Evolutionary conservation across 2,888 invertebrate species (phyloP).

Genomic region (Heliothis peltigera): DNA sequence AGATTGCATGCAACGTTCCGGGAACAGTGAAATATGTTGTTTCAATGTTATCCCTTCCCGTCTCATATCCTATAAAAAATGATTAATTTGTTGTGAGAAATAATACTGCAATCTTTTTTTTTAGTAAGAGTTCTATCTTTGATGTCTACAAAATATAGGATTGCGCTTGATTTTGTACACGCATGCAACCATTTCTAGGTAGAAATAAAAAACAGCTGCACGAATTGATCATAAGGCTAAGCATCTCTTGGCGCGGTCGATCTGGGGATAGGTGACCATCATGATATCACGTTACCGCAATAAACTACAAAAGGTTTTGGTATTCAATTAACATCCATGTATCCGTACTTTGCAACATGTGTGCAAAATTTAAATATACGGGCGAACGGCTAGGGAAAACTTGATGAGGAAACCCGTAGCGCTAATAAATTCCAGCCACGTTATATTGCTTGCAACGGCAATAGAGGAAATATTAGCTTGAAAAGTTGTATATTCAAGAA

Average conservation of each 20-base stretch:
- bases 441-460: constrained; percentile 26
- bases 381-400: constrained; percentile 42
- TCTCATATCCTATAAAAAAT: too few species aligned
- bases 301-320: constrained; percentile 4
- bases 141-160: too few species aligned
- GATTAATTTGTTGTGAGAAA: too few species aligned
- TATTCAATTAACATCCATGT: constrained; percentile 31
- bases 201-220: too few species aligned
- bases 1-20: constrained; percentile 21
- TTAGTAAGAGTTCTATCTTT: too few species aligned
- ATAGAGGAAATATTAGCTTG: constrained; percentile 30
- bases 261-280: too few species aligned
- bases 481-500: constrained; percentile 38
- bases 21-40: constrained; percentile 12
- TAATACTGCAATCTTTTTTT: too few species aligned
- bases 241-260: too few species aligned
- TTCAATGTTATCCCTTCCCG: constrained; percentile 6
- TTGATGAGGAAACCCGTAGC: constrained; percentile 45
- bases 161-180: too few species aligned
- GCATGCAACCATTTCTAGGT: too few species aligned
- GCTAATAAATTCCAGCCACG: constrained; percentile 43
- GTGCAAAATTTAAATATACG: constrained; percentile 49
- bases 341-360: constrained; percentile 41
- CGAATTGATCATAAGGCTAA: too few species aligned
- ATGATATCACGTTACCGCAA: too few species aligned